These are phyloP conservation scores for Hypotaenidia okinawae DNA, from an alignment of 2,797 vertebrate genomes.

Conservation along the genomic window DNA sequence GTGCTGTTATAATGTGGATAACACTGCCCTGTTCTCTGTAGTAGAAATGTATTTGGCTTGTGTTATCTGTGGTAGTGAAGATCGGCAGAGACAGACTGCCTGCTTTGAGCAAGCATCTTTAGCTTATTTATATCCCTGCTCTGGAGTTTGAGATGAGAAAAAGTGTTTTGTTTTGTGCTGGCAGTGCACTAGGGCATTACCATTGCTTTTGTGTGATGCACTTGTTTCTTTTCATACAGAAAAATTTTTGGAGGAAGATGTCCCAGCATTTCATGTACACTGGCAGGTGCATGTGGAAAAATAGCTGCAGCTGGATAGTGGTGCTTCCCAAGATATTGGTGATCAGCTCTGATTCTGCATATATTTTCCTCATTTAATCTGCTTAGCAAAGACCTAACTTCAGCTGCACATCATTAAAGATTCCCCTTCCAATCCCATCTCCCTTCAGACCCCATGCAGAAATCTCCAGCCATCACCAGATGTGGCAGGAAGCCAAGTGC, in stretches of 20 bases:
- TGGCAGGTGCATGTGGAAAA: neutral
- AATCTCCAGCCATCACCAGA: neutral
- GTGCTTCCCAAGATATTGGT: neutral
- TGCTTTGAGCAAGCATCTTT: neutral
- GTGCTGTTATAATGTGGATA: neutral
- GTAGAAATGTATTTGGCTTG: neutral
- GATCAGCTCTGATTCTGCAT: neutral
- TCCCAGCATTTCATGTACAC: rapidly evolving
- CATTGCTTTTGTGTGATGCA: neutral
- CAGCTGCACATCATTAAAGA: neutral
- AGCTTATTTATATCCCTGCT: neutral
- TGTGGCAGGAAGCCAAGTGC: neutral
- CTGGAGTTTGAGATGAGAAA: neutral
- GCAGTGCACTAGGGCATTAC: neutral
- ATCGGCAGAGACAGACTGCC: neutral
- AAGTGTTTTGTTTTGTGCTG: neutral
- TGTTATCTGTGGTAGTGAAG: neutral
- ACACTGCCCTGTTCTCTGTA: neutral
- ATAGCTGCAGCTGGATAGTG: neutral
- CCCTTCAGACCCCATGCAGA: neutral
- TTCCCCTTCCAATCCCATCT: neutral
- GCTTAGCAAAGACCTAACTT: neutral
- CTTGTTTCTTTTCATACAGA: neutral
- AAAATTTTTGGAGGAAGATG: neutral
- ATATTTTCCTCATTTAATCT: neutral